Percentiles rank a stretch among this genome's conserved stretches.
Conservation (phyloP, 2,797 vertebrate genomes). For the Hemibagrus guttatus region DNA sequence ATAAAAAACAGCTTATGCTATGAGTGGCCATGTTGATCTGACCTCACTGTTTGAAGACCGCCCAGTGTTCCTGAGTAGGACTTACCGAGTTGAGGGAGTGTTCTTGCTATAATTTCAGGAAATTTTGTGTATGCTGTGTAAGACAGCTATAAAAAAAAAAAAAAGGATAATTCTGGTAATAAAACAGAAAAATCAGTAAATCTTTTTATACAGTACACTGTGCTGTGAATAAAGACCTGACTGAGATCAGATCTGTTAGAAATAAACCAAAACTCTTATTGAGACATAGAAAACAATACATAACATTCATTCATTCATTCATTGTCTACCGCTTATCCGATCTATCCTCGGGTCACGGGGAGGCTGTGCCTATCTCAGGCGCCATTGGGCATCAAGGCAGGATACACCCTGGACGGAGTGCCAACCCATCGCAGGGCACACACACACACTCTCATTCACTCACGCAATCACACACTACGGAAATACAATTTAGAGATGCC, state of each 20-base stretch:
- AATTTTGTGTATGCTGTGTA: not conserved
- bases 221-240: not conserved
- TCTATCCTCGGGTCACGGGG: too few species aligned
- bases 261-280: not conserved
- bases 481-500: too few species aligned
- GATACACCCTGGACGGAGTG: too few species aligned
- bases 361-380: too few species aligned
- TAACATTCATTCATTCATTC: too few species aligned
- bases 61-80: too few species aligned
- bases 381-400: too few species aligned
- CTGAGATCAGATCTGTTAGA: not conserved
- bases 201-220: not conserved
- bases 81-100: not conserved
- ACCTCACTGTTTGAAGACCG: not conserved
- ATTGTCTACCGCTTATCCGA: too few species aligned
- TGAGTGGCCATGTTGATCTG: not conserved
- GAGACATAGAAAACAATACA: not conserved
- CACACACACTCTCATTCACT: too few species aligned
- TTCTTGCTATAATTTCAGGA: not conserved
- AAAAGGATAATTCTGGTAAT: not conserved
- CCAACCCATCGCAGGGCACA: too few species aligned
- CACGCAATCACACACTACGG: too few species aligned
- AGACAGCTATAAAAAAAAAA: not conserved
- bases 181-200: not conserved
- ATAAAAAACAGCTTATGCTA: too few species aligned